A percentile compares a stretch with the other conserved stretches of the same genome.
These are phyloP conservation scores for Phoenoteleia sp. DNA, from an alignment of 2,888 invertebrate species.

Conservation along the genomic window DNA sequence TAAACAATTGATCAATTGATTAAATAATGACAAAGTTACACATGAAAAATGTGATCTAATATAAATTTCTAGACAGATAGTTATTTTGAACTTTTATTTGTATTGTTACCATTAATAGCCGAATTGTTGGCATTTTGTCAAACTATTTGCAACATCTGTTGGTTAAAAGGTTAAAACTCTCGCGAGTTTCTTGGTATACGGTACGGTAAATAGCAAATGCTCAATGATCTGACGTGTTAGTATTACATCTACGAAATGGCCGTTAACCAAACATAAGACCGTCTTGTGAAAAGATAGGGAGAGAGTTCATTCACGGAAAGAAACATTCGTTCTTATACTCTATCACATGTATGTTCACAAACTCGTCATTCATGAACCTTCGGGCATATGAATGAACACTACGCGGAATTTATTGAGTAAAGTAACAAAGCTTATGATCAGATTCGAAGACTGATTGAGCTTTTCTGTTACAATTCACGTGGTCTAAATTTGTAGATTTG, in stretches of 20 bases:
- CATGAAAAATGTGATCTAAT: too few species aligned
- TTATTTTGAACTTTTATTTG: too few species aligned
- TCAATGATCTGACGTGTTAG: slow-evolving; percentile 20
- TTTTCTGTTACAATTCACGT: slow-evolving; percentile 38
- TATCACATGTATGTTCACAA: slow-evolving; percentile 80
- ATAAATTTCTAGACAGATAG: too few species aligned
- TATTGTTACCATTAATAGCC: too few species aligned
- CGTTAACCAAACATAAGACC: slow-evolving; percentile 46
- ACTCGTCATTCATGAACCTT: slow-evolving; percentile 79
- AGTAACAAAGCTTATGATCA: slow-evolving; percentile 58
- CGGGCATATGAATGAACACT: slow-evolving; percentile 52
- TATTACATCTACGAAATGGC: slow-evolving; percentile 45
- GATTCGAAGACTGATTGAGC: slow-evolving; percentile 38
- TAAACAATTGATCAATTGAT: too few species aligned
- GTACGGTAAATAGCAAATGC: slow-evolving; percentile 32
- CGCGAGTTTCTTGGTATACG: background rate
- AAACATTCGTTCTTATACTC: slow-evolving; percentile 67
- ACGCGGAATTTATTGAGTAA: slow-evolving; percentile 26
- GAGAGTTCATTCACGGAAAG: slow-evolving; percentile 82
- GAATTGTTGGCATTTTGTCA: too few species aligned
- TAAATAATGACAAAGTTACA: too few species aligned
- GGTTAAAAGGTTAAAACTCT: slow-evolving; percentile 3
- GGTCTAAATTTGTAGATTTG: too few species aligned
- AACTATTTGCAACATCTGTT: too few species aligned
- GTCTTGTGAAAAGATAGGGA: slow-evolving; percentile 48